Evolutionary conservation across 2,888 invertebrate species (phyloP).

Genomic region (Netelia melanura): DNA sequence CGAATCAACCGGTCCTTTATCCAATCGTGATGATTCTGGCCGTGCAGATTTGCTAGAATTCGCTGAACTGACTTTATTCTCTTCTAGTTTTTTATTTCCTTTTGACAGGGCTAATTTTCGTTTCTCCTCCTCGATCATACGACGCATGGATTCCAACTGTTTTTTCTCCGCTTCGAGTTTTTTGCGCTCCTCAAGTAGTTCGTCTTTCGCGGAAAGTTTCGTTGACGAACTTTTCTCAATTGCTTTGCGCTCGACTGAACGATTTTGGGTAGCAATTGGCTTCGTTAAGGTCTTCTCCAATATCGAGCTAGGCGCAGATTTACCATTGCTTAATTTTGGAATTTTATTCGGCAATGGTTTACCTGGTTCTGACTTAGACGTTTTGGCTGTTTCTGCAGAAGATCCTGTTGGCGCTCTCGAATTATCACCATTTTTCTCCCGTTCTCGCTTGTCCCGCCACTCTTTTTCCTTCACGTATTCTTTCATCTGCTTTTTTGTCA

Average conservation of each 20-base stretch:
- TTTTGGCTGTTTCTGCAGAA: slow-evolving; percentile 67
- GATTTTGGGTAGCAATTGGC: slow-evolving; percentile 23
- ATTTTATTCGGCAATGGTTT: slow-evolving; percentile 73
- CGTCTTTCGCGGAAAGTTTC: slow-evolving; percentile 75
- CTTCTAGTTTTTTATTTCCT: slow-evolving; percentile 72
- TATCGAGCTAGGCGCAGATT: slow-evolving; percentile 58
- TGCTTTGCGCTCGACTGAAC: slow-evolving; percentile 50
- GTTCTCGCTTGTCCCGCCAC: slow-evolving; percentile 86
- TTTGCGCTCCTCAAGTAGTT: slow-evolving; percentile 79
- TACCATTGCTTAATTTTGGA: slow-evolving; percentile 69
- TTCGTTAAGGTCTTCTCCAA: slow-evolving; percentile 67
- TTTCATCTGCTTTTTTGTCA: slow-evolving; percentile 93
- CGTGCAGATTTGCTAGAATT: slow-evolving; percentile 70
- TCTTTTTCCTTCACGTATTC: slow-evolving; percentile 91
- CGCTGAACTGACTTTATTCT: slow-evolving; percentile 60
- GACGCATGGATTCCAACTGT: slow-evolving; percentile 81
- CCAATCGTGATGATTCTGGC: slow-evolving; percentile 74
- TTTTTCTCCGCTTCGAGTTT: slow-evolving; percentile 80
- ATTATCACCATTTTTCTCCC: slow-evolving; percentile 70
- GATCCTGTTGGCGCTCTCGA: slow-evolving; percentile 36
- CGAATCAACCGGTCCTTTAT: slow-evolving; percentile 64
- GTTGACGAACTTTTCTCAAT: slow-evolving; percentile 55
- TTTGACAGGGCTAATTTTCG: slow-evolving; percentile 74
- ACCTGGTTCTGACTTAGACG: slow-evolving; percentile 49
- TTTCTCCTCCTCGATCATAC: slow-evolving; percentile 81